These are phyloP conservation scores for Galerucella calmariensis DNA, from an alignment of 2,888 invertebrate species.

Conservation along the genomic window DNA sequence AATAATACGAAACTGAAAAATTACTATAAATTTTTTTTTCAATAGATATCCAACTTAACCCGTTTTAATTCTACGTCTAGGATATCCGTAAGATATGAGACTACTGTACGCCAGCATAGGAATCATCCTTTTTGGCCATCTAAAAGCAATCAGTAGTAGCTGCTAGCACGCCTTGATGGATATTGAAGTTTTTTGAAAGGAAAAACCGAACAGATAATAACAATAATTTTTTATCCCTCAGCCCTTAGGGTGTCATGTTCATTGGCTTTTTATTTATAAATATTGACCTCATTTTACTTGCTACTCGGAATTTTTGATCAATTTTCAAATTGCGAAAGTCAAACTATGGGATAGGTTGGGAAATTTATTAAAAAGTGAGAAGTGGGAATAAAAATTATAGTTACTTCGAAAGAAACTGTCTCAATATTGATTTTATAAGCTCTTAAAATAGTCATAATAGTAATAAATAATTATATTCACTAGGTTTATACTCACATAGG, in stretches of 20 bases:
- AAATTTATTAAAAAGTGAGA: too few relatives aligned
- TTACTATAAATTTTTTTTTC: too few relatives aligned
- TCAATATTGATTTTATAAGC: too few relatives aligned
- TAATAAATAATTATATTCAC: too few relatives aligned
- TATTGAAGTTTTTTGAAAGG: slow-evolving; percentile 16
- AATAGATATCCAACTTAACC: background rate
- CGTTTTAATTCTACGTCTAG: background rate
- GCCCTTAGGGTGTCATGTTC: slow-evolving; percentile 16
- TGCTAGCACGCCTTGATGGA: slow-evolving; percentile 29
- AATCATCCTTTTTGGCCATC: slow-evolving; percentile 35
- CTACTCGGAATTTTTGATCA: background rate
- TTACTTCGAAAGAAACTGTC: too few relatives aligned
- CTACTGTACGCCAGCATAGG: slow-evolving; percentile 27
- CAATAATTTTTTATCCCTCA: slow-evolving; percentile 17
- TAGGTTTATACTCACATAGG: too few relatives aligned
- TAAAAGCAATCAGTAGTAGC: slow-evolving; percentile 34
- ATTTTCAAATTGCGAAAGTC: background rate
- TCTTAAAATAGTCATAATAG: too few relatives aligned
- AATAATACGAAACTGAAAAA: too few relatives aligned
- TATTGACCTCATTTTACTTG: slow-evolving; percentile 8
- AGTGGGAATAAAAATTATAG: background rate
- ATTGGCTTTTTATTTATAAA: slow-evolving; percentile 9
- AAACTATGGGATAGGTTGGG: too few relatives aligned
- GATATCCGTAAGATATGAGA: background rate
- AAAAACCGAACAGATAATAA: slow-evolving; percentile 29